A percentile compares a stretch with the other conserved stretches of the same genome.
Evolutionary conservation across 2,888 invertebrate species (phyloP).

Genomic region (Cosmia pyralina): DNA sequence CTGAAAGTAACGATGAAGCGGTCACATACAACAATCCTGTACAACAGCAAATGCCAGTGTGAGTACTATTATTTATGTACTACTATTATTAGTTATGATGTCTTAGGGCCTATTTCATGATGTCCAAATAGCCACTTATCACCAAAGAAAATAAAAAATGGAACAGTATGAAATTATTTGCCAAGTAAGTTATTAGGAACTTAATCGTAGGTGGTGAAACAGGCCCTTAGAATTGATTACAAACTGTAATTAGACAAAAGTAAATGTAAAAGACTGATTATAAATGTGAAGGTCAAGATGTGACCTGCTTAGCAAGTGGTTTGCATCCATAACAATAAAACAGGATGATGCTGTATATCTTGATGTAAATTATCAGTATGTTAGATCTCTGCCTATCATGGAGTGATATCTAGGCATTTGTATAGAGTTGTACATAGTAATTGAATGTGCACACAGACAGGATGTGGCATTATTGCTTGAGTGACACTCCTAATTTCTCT

Average conservation of each 20-base stretch:
- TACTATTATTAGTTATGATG: background rate
- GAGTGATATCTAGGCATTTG: background rate
- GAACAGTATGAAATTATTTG: too few species aligned
- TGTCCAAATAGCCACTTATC: too few species aligned
- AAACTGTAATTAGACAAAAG: background rate
- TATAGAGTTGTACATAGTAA: slow-evolving; percentile 16
- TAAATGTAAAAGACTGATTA: slow-evolving; percentile 5
- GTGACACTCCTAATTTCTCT: slow-evolving; percentile 42
- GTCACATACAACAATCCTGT: slow-evolving; percentile 94
- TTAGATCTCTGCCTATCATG: slow-evolving; percentile 5
- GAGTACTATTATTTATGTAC: slow-evolving; percentile 84
- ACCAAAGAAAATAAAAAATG: too few species aligned
- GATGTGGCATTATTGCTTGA: slow-evolving; percentile 50
- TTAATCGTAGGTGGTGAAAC: too few species aligned
- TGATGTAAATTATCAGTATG: slow-evolving; percentile 10
- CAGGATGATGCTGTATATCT: slow-evolving; percentile 21
- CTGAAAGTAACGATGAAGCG: slow-evolving; percentile 98
- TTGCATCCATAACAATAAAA: slow-evolving; percentile 25
- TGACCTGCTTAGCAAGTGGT: slow-evolving; percentile 21
- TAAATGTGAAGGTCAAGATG: slow-evolving; percentile 16
- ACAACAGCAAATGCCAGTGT: slow-evolving; percentile 95
- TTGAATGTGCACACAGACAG: slow-evolving; percentile 46
- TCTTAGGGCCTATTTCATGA: too few species aligned
- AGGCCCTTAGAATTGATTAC: background rate
- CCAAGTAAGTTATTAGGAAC: too few species aligned